phyloP scores from a whole-genome alignment of 2,888 invertebrate species.

The Tetragonula carbonaria region DNA sequence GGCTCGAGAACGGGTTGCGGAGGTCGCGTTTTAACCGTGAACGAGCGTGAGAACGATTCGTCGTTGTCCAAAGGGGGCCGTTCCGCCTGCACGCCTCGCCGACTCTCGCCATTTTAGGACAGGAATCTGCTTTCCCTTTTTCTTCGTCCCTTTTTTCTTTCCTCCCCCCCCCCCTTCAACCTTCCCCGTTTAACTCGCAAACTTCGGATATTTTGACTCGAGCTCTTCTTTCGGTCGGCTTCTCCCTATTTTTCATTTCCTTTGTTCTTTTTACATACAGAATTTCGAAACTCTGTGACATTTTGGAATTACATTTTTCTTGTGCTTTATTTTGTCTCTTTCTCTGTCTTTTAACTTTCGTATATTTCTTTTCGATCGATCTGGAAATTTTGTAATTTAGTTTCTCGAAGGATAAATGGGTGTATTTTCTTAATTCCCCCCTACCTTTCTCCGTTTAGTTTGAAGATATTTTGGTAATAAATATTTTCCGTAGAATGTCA shows the following conservation, averaged over 20 bases:
- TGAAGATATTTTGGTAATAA: too few relatives aligned
- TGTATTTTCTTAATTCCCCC: too few relatives aligned
- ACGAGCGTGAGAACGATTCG: constrained; percentile 69
- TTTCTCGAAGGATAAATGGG: too few relatives aligned
- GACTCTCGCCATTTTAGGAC: constrained; percentile 10
- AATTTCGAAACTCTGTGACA: too few relatives aligned
- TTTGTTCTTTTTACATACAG: too few relatives aligned
- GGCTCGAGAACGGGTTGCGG: constrained; percentile 71
- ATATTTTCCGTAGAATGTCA: neutral
- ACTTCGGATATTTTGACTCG: neutral
- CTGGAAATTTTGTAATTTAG: too few relatives aligned
- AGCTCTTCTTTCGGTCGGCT: too few relatives aligned
- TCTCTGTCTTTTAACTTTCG: neutral
- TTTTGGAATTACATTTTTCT: neutral
- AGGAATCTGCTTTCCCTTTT: neutral
- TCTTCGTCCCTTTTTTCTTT: neutral
- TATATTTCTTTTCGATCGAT: too few relatives aligned
- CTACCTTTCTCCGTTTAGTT: too few relatives aligned
- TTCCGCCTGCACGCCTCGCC: constrained; percentile 15
- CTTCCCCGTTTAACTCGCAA: too few relatives aligned
- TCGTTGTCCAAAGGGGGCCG: constrained; percentile 18
- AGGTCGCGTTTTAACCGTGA: constrained; percentile 72
- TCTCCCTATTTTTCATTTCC: too few relatives aligned
- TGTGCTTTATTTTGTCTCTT: neutral
- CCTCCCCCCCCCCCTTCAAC: too few relatives aligned